phyloP scores from a whole-genome alignment of 1,140 invertebrate genomes.

The Hirudo medicinalis region DNA sequence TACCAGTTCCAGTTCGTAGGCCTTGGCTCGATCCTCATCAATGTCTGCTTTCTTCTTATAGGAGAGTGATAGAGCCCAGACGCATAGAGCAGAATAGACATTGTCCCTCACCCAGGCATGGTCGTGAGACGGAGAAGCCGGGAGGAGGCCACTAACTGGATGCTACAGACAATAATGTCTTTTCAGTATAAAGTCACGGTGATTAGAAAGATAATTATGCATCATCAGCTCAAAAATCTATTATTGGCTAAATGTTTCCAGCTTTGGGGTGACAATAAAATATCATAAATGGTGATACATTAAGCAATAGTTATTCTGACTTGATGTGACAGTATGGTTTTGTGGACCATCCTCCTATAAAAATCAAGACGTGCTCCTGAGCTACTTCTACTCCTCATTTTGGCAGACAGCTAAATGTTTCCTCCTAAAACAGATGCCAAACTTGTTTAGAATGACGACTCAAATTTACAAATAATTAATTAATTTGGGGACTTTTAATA shows the following conservation, averaged over 20 bases:
- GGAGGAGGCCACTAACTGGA: constrained; percentile 71
- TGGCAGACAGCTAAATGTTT: background rate
- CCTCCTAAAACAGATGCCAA: background rate
- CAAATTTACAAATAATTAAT: too few species aligned
- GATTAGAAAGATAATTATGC: too few species aligned
- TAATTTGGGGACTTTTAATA: too few species aligned
- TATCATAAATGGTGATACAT: background rate
- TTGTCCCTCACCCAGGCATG: constrained; percentile 99
- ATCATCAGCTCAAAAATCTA: too few species aligned
- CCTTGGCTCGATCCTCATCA: constrained; percentile 93
- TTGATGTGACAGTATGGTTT: constrained; percentile 76
- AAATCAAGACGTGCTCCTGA: constrained; percentile 86
- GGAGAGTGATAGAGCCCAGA: constrained; percentile 94
- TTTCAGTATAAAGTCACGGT: too few species aligned
- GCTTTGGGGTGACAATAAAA: too few species aligned
- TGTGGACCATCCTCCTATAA: constrained; percentile 78
- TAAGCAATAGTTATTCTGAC: constrained; percentile 34
- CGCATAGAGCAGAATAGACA: constrained; percentile 86
- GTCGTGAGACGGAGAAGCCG: constrained; percentile 60
- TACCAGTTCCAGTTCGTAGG: constrained; percentile 87
- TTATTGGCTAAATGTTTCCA: too few species aligned
- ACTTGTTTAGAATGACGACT: background rate
- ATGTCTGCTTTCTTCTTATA: constrained; percentile 97
- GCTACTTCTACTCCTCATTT: constrained; percentile 80
- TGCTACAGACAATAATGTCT: constrained; percentile 48